These are phyloP conservation scores for Lysandra bellargus DNA, from an alignment of 2,888 invertebrate species.

Conservation along the genomic window DNA sequence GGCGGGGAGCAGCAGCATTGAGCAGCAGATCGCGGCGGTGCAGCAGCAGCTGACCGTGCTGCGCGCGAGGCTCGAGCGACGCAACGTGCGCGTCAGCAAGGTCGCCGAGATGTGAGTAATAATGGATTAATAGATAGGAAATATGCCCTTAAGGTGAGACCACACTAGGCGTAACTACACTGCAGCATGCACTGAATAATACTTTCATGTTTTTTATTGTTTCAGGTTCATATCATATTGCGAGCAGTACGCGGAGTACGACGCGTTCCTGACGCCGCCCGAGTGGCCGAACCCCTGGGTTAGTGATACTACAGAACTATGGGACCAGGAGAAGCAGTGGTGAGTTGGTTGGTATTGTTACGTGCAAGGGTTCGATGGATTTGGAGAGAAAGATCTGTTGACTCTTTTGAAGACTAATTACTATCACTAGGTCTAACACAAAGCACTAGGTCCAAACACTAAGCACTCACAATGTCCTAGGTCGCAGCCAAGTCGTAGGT, in stretches of 20 bases:
- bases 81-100: constrained; percentile 95
- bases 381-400: too few species aligned
- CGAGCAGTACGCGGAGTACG: constrained; percentile 98
- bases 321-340: constrained; percentile 97
- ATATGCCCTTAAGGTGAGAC: too few species aligned
- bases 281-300: constrained; percentile 99
- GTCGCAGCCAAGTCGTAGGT: too few species aligned
- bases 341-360: constrained; percentile 49
- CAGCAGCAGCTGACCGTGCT: too few species aligned
- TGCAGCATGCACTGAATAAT: neutral
- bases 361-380: too few species aligned
- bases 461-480: too few species aligned
- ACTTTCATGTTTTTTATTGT: constrained; percentile 28
- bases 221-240: constrained; percentile 92
- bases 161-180: too few species aligned
- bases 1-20: neutral
- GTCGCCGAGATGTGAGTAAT: constrained; percentile 93
- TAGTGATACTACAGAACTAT: constrained; percentile 95
- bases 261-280: constrained; percentile 94
- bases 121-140: constrained; percentile 43
- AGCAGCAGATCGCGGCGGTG: neutral
- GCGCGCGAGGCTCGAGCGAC: constrained; percentile 41
- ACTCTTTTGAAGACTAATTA: too few species aligned
- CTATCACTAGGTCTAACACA: too few species aligned
- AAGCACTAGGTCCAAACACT: too few species aligned